These are phyloP conservation scores for Drosophila ambigua DNA, from an alignment of 1,140 invertebrate genomes.

Conservation along the genomic window DNA sequence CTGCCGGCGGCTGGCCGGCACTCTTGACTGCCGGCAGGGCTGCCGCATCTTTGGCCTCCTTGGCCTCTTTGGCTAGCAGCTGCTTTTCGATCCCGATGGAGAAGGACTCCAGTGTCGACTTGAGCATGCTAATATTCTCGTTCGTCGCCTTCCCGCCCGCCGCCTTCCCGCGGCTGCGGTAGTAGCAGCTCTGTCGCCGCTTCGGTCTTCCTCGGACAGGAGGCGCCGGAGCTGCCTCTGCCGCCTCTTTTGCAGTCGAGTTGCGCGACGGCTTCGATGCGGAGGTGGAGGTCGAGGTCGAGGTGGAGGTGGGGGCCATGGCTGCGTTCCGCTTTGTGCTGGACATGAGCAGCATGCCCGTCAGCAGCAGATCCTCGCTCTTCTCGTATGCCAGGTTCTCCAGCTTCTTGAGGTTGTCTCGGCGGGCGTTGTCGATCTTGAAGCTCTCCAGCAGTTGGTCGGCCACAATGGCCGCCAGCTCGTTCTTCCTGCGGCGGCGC, in stretches of 20 bases:
- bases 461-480: conserved; percentile 81
- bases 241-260: neutral
- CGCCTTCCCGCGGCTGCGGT: conserved; percentile 54
- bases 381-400: conserved; percentile 82
- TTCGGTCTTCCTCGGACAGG: conserved; percentile 51
- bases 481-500: conserved; percentile 75
- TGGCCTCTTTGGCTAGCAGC: conserved; percentile 60
- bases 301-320: conserved; percentile 1
- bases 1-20: neutral
- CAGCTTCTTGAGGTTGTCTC: conserved; percentile 80
- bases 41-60: conserved; percentile 56
- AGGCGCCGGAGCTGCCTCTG: neutral
- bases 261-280: conserved; percentile 43
- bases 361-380: conserved; percentile 72
- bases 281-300: conserved; percentile 3
- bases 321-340: conserved; percentile 76
- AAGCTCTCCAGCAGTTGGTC: conserved; percentile 83
- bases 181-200: conserved; percentile 68
- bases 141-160: conserved; percentile 33
- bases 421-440: conserved; percentile 79
- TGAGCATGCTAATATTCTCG: conserved; percentile 70
- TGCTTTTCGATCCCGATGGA: conserved; percentile 80
- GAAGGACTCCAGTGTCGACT: conserved; percentile 76
- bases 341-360: conserved; percentile 81
- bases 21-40: conserved; percentile 1